Percentiles rank a stretch among this genome's conserved stretches.
phyloP scores from a whole-genome alignment of 2,797 vertebrate species.

The Champsocephalus gunnari region DNA sequence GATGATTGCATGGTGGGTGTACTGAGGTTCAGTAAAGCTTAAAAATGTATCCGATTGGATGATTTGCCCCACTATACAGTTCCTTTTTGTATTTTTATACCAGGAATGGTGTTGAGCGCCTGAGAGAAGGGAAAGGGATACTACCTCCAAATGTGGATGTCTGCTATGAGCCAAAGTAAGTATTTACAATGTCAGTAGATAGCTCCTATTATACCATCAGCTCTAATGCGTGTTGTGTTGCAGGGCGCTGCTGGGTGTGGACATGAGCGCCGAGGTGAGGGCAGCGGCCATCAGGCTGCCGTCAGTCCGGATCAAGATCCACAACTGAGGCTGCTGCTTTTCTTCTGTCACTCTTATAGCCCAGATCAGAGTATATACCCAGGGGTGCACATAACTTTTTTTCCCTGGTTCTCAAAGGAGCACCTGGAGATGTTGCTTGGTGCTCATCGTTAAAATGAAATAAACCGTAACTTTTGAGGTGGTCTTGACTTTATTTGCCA shows the following conservation, averaged over 20 bases:
- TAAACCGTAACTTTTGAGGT: too few species aligned
- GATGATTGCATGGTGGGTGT: slow-evolving; percentile 95
- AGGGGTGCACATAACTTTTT: too few species aligned
- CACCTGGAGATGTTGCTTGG: too few species aligned
- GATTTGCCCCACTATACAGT: neutral
- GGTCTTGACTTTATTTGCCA: too few species aligned
- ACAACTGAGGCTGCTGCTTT: slow-evolving; percentile 41
- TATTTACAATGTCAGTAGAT: neutral
- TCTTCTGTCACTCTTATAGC: neutral
- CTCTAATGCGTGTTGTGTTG: slow-evolving; percentile 25
- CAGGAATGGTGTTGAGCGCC: slow-evolving; percentile 95
- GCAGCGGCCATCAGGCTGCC: slow-evolving; percentile 89
- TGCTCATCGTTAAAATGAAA: too few species aligned
- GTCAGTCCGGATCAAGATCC: slow-evolving; percentile 78
- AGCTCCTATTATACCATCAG: too few species aligned
- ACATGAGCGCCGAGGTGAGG: slow-evolving; percentile 90
- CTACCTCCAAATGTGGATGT: slow-evolving; percentile 82
- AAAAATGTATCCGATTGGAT: neutral
- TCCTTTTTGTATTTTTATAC: neutral
- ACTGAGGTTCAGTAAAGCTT: neutral
- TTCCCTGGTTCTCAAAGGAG: too few species aligned
- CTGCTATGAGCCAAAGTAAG: slow-evolving; percentile 92
- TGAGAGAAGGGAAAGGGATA: slow-evolving; percentile 89
- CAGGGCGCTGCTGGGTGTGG: slow-evolving; percentile 91
- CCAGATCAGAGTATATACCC: neutral